Evolutionary conservation across 2,888 invertebrate genomes (phyloP), one percentile per base, ranked within the genome.

Genomic region (Monoplex corrugatus): DNA sequence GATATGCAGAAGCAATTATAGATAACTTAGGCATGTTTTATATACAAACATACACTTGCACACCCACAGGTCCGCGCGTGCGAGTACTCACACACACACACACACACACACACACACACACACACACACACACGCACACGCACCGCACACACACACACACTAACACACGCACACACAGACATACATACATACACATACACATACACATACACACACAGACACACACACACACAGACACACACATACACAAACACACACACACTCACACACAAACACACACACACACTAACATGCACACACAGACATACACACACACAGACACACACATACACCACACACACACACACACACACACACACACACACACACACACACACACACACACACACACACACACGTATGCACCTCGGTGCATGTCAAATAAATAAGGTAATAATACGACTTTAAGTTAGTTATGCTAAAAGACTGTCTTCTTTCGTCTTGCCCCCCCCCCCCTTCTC

Each of bases 141-240:
- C n/a, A n/a, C n/a, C 32, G n/a, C 63, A 63, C 63, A 63, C 23
- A 63, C 63, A 63, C 63, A 63, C 63, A 63, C 63, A 63, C 63
- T 28, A 19, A 63, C 23, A 63, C 63, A 63, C 63, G n/a, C 63
- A 63, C 63, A 63, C 63, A 63, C 63, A 63, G 28, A 38, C 32
- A 75, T 35, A 75, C 75, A 75, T 35, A 75, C 75, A 75, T 35
- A 75, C 75, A 75, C 38, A 75, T 35, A 75, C 75, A 35, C 75
- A 75, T 35, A 35, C 72, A 72, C 72, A 35, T 35, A 35, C 72
- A 72, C 72, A 72, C 72, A 72, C 72, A 72, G 32, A 72, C 72
- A 32, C 35, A 72, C 72, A 72, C 72, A 72, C 72, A 72, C 72
- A 72, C 72, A 32, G 8, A 72, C 72, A 72, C 72, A 72, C 72